phyloP scores from a whole-genome alignment of 2,113 vertebrate species.

The Rhinogobius similis region DNA sequence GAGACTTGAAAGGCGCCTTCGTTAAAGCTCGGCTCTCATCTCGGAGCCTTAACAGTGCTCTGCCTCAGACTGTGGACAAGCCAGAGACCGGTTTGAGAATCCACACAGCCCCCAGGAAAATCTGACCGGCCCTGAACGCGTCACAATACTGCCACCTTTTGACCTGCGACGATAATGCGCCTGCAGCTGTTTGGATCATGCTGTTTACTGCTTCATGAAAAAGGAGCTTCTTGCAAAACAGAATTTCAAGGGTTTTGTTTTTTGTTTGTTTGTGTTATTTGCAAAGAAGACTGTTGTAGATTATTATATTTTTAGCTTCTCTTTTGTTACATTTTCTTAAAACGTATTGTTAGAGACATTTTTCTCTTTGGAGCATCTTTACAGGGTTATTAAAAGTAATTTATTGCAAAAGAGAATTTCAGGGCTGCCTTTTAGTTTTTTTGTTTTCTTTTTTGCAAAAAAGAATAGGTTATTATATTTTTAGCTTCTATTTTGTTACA shows the following conservation, averaged over 20 bases:
- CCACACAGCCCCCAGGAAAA: conserved; percentile 21
- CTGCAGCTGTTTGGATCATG: neutral
- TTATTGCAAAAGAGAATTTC: too few species aligned
- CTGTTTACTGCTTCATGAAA: neutral
- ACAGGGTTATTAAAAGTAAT: too few species aligned
- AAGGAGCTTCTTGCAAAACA: neutral
- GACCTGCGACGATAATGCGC: conserved; percentile 35
- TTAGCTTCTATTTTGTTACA: neutral
- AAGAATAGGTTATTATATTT: too few species aligned
- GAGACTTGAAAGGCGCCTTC: conserved; percentile 72
- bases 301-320: too few species aligned
- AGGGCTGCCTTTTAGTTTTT: too few species aligned
- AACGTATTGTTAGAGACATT: too few species aligned
- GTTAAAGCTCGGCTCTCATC: conserved; percentile 66
- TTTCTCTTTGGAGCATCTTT: too few species aligned
- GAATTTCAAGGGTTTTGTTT: neutral
- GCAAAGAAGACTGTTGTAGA: neutral
- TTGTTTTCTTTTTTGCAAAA: too few species aligned
- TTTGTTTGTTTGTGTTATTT: neutral
- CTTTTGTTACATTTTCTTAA: too few species aligned
- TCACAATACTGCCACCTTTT: conserved; percentile 71
- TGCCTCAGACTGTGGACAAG: conserved; percentile 53
- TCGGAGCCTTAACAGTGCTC: conserved; percentile 38
- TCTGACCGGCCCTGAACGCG: conserved; percentile 5
- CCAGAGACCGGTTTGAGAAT: conserved; percentile 59